These are phyloP conservation scores for Artibeus jamaicensis DNA, from an alignment of 2,797 vertebrate genomes.

Conservation along the genomic window DNA sequence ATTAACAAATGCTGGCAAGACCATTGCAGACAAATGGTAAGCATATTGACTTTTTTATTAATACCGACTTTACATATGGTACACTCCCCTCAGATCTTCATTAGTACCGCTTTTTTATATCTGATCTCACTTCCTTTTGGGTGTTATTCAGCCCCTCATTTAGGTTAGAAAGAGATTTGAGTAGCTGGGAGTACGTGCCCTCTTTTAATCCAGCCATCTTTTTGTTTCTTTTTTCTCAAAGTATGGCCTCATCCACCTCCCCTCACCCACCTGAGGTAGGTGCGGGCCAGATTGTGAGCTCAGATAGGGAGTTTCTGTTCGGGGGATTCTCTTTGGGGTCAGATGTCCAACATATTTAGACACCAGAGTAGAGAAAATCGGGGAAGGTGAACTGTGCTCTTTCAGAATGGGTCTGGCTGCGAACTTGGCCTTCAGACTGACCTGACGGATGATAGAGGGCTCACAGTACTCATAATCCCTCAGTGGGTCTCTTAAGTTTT, in stretches of 20 bases:
- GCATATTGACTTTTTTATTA: slow-evolving; percentile 12
- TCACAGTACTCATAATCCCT: background rate
- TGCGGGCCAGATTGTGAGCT: background rate
- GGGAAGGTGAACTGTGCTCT: too few relatives aligned
- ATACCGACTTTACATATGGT: background rate
- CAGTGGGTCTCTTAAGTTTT: background rate
- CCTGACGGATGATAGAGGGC: background rate
- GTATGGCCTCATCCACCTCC: accelerated
- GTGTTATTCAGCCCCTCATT: background rate
- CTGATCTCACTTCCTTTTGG: background rate
- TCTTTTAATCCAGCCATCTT: background rate
- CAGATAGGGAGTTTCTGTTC: background rate
- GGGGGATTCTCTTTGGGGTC: background rate
- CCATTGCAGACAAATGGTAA: slow-evolving; percentile 88
- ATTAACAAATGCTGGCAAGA: slow-evolving; percentile 85
- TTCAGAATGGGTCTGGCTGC: background rate
- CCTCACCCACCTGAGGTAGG: background rate
- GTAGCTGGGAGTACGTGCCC: background rate
- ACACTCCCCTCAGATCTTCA: background rate
- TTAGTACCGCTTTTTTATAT: background rate
- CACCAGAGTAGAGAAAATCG: background rate
- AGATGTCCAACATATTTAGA: background rate
- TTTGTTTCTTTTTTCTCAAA: background rate
- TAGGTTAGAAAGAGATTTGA: background rate
- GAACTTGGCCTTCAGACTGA: background rate